phyloP scores from a whole-genome alignment of 2,113 vertebrate genomes.

The Thamnaconus septentrionalis region DNA sequence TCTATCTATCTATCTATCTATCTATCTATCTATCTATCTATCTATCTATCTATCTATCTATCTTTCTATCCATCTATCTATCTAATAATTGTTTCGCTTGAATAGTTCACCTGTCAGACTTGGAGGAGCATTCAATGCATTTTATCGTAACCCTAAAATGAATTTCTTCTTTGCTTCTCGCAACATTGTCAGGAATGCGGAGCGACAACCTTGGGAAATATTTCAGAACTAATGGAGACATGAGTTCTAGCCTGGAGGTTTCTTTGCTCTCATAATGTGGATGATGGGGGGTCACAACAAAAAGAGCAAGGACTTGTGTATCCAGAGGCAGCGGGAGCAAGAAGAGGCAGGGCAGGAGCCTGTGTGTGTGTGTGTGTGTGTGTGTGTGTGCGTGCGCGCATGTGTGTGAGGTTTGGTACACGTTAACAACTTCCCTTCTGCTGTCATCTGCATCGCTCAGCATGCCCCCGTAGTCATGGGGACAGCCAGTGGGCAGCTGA shows the following conservation, averaged over 20 bases:
- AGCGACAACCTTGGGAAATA: constrained; percentile 2
- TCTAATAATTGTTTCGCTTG: too few relatives aligned
- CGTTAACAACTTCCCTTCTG: constrained; percentile 55
- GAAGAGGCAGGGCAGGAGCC: not conserved
- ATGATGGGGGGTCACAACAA: constrained; percentile 41
- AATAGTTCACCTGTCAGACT: too few relatives aligned
- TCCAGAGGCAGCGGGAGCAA: constrained; percentile 25
- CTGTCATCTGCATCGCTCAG: constrained; percentile 42
- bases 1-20: too few relatives aligned
- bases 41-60: too few relatives aligned
- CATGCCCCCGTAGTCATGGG: constrained; percentile 43
- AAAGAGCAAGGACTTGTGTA: constrained; percentile 37
- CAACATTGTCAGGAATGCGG: too few relatives aligned
- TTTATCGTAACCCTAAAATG: too few relatives aligned
- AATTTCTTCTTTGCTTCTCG: too few relatives aligned
- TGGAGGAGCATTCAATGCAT: too few relatives aligned
- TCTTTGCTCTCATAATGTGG: constrained; percentile 21
- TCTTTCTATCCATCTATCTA: too few relatives aligned
- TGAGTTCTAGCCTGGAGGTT: constrained; percentile 51
- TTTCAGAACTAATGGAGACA: constrained; percentile 52
- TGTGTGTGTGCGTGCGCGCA: too few relatives aligned
- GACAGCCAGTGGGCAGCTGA: constrained; percentile 60
- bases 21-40: too few relatives aligned
- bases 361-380: too few relatives aligned
- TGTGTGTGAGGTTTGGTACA: not conserved